These are phyloP conservation scores for Thunnus albacares DNA, from an alignment of 2,797 vertebrate species.

Conservation along the genomic window DNA sequence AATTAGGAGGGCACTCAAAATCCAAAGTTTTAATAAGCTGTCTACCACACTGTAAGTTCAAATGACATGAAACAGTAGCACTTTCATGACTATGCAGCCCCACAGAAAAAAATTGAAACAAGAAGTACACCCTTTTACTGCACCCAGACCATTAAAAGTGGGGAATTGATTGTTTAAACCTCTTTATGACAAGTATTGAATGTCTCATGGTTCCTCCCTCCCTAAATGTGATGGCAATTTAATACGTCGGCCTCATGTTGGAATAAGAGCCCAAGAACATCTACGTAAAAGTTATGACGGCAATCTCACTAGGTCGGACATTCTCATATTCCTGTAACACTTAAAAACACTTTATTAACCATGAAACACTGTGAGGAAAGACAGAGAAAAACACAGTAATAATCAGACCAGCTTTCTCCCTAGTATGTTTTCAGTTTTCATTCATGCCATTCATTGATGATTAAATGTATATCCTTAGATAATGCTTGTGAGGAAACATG, in stretches of 20 bases:
- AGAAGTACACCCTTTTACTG: conserved; percentile 43
- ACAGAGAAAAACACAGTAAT: too few species aligned
- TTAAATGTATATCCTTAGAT: too few species aligned
- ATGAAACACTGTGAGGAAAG: too few species aligned
- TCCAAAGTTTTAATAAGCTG: conserved; percentile 74
- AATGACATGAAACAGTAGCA: conserved; percentile 59
- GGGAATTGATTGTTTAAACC: conserved; percentile 5
- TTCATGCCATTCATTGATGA: too few species aligned
- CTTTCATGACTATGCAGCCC: conserved; percentile 19
- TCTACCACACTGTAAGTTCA: conserved; percentile 64
- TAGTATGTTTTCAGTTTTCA: too few species aligned
- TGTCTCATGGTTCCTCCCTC: conserved; percentile 5
- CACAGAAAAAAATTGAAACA: conserved; percentile 48
- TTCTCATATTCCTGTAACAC: too few species aligned
- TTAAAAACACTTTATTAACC: too few species aligned
- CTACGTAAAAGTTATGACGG: not conserved
- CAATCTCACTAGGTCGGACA: not conserved
- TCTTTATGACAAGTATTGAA: conserved; percentile 24
- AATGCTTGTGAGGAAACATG: too few species aligned
- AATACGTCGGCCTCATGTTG: not conserved
- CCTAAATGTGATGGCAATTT: not conserved
- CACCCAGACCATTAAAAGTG: conserved; percentile 37
- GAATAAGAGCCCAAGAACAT: not conserved
- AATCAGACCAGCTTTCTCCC: too few species aligned
- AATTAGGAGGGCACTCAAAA: conserved; percentile 74